Percentiles rank a stretch among this genome's conserved stretches.
Conservation (phyloP, 2,113 vertebrate species). For the Bucco capensis region DNA sequence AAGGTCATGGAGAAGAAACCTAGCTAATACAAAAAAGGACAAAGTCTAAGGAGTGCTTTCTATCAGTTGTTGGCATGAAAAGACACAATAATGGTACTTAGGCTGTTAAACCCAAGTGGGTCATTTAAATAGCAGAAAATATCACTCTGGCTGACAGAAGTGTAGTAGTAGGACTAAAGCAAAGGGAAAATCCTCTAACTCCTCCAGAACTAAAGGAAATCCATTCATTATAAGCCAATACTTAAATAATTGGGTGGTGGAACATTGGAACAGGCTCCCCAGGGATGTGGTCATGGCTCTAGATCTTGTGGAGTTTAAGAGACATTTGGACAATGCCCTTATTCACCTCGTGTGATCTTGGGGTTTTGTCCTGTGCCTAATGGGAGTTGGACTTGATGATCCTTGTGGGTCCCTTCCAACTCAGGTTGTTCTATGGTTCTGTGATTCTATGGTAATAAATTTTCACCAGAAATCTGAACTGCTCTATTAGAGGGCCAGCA, state of each 20-base stretch:
- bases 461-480: not conserved
- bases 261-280: no score
- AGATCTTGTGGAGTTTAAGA: no score
- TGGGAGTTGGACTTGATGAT: no score
- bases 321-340: no score
- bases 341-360: no score
- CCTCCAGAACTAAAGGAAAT: not conserved
- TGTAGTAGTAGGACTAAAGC: not conserved
- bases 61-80: not conserved
- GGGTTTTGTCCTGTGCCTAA: no score
- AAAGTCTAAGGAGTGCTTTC: not conserved
- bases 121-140: not conserved
- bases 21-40: not conserved
- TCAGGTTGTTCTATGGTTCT: no score
- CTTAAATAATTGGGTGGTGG: no score
- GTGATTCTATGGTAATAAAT: no score
- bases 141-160: not conserved
- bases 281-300: no score
- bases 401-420: no score
- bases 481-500: not conserved
- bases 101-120: not conserved
- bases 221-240: not conserved
- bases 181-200: conserved; percentile 16
- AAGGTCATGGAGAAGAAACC: not conserved
- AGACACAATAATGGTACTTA: not conserved